phyloP scores from a whole-genome alignment of 2,888 invertebrate species.

The Diploptera punctata region DNA sequence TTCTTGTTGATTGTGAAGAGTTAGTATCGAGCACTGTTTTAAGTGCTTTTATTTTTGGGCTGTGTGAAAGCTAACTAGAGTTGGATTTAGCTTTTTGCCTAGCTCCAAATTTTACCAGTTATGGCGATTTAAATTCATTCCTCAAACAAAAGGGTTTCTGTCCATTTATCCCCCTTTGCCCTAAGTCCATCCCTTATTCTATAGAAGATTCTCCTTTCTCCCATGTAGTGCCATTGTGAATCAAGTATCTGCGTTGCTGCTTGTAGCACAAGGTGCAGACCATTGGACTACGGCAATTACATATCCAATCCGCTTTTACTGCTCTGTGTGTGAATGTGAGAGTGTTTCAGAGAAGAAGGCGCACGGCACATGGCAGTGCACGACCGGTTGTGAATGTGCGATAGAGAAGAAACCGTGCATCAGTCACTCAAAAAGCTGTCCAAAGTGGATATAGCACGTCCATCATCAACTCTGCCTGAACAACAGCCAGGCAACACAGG shows the following conservation, averaged over 20 bases:
- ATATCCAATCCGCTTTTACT: slow-evolving; percentile 44
- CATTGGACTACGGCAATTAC: slow-evolving; percentile 44
- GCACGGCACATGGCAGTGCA: neutral
- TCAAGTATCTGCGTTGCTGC: neutral
- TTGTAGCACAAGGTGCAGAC: slow-evolving; percentile 34
- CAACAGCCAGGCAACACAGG: slow-evolving; percentile 4
- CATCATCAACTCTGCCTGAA: slow-evolving; percentile 34
- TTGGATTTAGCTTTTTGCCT: slow-evolving; percentile 63
- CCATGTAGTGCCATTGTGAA: slow-evolving; percentile 27
- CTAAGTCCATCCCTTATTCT: slow-evolving; percentile 1
- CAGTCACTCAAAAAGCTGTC: slow-evolving; percentile 36
- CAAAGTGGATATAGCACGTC: slow-evolving; percentile 42
- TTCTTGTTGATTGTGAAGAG: slow-evolving; percentile 46
- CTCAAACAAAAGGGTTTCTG: slow-evolving; percentile 48
- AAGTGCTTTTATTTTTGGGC: slow-evolving; percentile 71
- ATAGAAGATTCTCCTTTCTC: slow-evolving; percentile 9
- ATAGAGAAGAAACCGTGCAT: slow-evolving; percentile 35
- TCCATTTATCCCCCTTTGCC: slow-evolving; percentile 27
- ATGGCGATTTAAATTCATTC: slow-evolving; percentile 52
- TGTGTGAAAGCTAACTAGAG: slow-evolving; percentile 62
- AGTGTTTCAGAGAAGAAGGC: neutral
- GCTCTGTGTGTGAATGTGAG: slow-evolving; percentile 29
- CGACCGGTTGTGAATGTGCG: slow-evolving; percentile 35
- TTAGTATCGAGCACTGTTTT: slow-evolving; percentile 69
- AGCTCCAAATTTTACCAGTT: slow-evolving; percentile 57